Evolutionary conservation across 2,113 vertebrate genomes (phyloP).

Genomic region (Pseudopodoces humilis): DNA sequence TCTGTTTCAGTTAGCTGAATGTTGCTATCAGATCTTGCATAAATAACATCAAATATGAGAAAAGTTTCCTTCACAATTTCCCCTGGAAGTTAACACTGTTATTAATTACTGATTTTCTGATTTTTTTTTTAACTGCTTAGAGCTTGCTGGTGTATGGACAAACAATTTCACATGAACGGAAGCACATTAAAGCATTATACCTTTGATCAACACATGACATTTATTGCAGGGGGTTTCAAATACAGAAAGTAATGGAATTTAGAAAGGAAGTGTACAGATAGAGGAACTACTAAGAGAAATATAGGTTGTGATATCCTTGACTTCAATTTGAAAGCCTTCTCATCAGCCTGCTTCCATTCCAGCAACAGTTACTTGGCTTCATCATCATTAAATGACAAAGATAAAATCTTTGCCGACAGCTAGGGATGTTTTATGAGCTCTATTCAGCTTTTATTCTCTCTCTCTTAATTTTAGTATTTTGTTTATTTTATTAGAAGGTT

Average conservation of each 20-base stretch:
- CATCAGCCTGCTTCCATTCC: slow-evolving; percentile 29
- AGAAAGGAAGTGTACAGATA: background rate
- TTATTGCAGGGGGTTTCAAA: background rate
- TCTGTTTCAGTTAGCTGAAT: background rate
- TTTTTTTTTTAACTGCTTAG: background rate
- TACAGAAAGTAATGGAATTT: slow-evolving; percentile 1
- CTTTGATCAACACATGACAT: background rate
- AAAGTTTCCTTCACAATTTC: background rate
- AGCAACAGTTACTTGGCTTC: slow-evolving; percentile 10
- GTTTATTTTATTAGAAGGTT: background rate
- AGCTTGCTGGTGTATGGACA: background rate
- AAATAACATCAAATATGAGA: background rate
- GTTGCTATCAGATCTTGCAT: background rate
- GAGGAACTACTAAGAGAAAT: background rate
- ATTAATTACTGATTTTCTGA: background rate
- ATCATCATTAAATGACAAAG: slow-evolving; percentile 21
- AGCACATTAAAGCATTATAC: background rate
- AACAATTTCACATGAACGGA: background rate
- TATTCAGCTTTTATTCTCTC: background rate
- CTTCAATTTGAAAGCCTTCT: slow-evolving; percentile 6
- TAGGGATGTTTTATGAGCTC: background rate
- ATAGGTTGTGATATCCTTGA: background rate
- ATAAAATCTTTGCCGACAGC: background rate
- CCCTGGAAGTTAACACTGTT: background rate
- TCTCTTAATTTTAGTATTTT: background rate